Evolutionary conservation across 2,113 vertebrate species (phyloP).

Genomic region (Spea multiplicata): DNA sequence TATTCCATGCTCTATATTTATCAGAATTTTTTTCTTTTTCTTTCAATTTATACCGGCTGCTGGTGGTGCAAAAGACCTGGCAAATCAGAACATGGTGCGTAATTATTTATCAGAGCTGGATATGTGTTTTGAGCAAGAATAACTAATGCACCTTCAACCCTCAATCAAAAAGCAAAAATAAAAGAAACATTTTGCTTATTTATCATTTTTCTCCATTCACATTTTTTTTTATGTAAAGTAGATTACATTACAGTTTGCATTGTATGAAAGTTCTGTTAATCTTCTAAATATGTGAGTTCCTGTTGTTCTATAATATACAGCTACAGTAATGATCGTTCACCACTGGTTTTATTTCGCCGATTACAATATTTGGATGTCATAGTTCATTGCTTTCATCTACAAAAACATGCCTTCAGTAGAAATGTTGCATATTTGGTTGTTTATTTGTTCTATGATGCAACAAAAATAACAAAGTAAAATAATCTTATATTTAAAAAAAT

Average conservation of each 20-base stretch:
- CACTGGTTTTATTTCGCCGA: neutral
- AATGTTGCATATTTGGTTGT: neutral
- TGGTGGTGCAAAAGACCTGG: too few relatives aligned
- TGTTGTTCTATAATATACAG: slow-evolving; percentile 3
- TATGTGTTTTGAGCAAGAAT: too few relatives aligned
- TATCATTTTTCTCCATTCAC: too few relatives aligned
- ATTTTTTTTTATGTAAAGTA: too few relatives aligned
- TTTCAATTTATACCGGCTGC: too few relatives aligned
- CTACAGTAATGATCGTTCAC: slow-evolving; percentile 1
- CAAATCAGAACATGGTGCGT: too few relatives aligned
- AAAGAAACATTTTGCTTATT: neutral
- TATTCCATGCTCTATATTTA: too few relatives aligned
- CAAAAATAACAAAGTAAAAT: too few relatives aligned
- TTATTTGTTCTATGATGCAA: neutral
- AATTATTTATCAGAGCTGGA: too few relatives aligned
- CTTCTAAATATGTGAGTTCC: slow-evolving; percentile 4
- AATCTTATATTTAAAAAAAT: too few relatives aligned
- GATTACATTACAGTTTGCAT: neutral
- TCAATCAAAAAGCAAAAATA: neutral
- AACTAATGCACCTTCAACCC: too few relatives aligned
- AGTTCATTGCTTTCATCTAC: neutral
- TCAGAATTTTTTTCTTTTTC: too few relatives aligned
- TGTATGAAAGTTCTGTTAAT: neutral
- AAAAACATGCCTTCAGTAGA: neutral
- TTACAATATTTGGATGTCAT: neutral